Conservation (phyloP, 2,888 invertebrate genomes). For the Microdon myrmicae region DNA sequence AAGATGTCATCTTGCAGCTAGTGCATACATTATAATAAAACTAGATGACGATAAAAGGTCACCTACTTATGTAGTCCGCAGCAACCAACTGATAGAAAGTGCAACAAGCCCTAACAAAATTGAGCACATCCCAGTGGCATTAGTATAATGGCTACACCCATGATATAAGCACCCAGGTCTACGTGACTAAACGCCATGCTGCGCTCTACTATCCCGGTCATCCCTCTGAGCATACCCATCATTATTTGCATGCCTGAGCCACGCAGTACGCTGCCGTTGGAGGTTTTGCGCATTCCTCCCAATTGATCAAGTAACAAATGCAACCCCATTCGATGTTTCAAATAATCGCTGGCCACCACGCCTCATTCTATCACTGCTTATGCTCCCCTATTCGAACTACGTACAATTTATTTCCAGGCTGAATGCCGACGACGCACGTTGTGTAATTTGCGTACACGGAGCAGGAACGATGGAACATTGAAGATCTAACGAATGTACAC, state of each 20-base stretch:
- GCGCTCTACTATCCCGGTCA: constrained; percentile 17
- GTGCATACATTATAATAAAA: too few relatives aligned
- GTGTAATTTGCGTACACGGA: too few relatives aligned
- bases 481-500: too few relatives aligned
- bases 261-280: constrained; percentile 39
- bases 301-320: constrained; percentile 42
- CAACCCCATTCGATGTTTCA: constrained; percentile 46
- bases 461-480: too few relatives aligned
- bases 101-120: constrained; percentile 44
- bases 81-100: background rate
- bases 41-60: too few relatives aligned
- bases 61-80: too few relatives aligned
- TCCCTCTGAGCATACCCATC: background rate
- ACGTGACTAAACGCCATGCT: constrained; percentile 52
- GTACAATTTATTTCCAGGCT: too few relatives aligned
- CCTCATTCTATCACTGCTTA: too few relatives aligned
- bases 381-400: too few relatives aligned
- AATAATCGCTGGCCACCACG: constrained; percentile 3
- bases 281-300: constrained; percentile 49
- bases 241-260: constrained; percentile 46
- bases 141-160: too few relatives aligned
- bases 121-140: constrained; percentile 38
- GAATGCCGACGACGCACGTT: too few relatives aligned
- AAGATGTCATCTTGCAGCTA: too few relatives aligned
- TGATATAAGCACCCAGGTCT: constrained; percentile 36